Percentiles rank a stretch among this genome's conserved stretches.
phyloP scores from a whole-genome alignment of 2,888 invertebrate genomes.

The Pseudanteris insignis region DNA sequence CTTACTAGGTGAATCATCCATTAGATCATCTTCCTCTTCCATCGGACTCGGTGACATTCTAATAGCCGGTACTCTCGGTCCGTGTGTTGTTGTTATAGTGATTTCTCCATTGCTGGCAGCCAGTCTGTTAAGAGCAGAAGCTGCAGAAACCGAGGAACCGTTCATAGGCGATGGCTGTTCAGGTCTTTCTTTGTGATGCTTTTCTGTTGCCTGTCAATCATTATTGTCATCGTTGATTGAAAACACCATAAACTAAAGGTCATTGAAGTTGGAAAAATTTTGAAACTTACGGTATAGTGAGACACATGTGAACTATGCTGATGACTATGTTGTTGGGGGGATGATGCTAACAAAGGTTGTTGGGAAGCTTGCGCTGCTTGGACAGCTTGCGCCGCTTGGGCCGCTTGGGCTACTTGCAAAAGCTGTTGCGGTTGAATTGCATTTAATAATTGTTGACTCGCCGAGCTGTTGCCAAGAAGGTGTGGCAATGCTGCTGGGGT shows the following conservation, averaged over 20 bases:
- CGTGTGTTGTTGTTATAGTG: constrained; percentile 82
- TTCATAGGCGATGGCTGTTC: constrained; percentile 66
- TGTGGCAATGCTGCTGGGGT: constrained; percentile 77
- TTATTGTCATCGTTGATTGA: not conserved
- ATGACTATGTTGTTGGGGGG: constrained; percentile 61
- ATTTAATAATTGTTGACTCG: constrained; percentile 79
- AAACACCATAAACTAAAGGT: not conserved
- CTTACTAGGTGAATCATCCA: constrained; percentile 88
- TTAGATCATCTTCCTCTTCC: constrained; percentile 71
- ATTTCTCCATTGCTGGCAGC: constrained; percentile 83
- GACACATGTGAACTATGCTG: constrained; percentile 63
- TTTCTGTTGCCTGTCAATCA: constrained; percentile 60
- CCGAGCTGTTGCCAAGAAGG: constrained; percentile 75
- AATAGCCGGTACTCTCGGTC: constrained; percentile 66
- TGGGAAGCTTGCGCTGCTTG: constrained; percentile 58
- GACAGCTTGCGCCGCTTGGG: constrained; percentile 54
- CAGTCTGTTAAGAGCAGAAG: constrained; percentile 75
- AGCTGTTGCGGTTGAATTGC: constrained; percentile 78
- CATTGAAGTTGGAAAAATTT: not conserved
- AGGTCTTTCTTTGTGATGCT: constrained; percentile 67
- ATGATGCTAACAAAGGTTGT: constrained; percentile 61
- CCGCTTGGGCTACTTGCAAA: constrained; percentile 63
- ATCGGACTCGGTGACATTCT: constrained; percentile 65
- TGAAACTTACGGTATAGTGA: constrained; percentile 62
- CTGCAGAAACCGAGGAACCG: constrained; percentile 69